Conservation (phyloP, 2,888 invertebrate species). For the Disparrhopalites patrizii region DNA sequence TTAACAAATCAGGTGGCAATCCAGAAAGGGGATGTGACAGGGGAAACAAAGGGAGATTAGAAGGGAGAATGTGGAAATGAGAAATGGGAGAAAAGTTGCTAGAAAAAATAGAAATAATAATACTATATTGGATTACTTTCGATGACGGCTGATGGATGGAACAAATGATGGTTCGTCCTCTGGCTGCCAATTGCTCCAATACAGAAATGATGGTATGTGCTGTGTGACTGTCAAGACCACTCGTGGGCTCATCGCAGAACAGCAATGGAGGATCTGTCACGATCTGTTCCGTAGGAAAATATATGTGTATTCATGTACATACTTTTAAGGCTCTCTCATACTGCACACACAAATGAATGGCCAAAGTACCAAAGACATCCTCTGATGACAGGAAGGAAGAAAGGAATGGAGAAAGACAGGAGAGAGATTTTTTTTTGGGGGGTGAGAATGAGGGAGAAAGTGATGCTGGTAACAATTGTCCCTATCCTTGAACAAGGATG, state of each 20-base stretch:
- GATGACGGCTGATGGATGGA: slow-evolving; percentile 90
- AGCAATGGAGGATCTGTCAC: slow-evolving; percentile 89
- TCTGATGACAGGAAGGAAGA: not conserved
- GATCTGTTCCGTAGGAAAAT: slow-evolving; percentile 65
- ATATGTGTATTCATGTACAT: no score
- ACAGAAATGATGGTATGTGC: slow-evolving; percentile 71
- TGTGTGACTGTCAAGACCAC: slow-evolving; percentile 94
- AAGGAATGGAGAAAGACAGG: not conserved
- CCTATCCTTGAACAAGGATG: not conserved
- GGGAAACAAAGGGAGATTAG: no score
- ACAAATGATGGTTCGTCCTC: slow-evolving; percentile 83
- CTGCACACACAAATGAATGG: slow-evolving; percentile 13
- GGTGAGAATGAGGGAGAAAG: not conserved
- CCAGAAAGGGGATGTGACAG: no score
- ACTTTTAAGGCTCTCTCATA: no score
- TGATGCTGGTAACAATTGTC: not conserved
- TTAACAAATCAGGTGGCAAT: no score
- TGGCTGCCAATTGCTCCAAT: slow-evolving; percentile 58
- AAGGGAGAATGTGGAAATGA: no score
- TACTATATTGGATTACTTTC: slow-evolving; percentile 21
- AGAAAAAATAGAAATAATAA: no score
- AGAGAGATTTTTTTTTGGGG: no score
- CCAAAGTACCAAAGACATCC: slow-evolving; percentile 10
- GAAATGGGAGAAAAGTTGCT: no score
- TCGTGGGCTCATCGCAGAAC: slow-evolving; percentile 97